Percentiles rank a stretch among this genome's conserved stretches.
Conservation (phyloP, 2,113 vertebrate genomes). For the Forbesichthys agassizii region DNA sequence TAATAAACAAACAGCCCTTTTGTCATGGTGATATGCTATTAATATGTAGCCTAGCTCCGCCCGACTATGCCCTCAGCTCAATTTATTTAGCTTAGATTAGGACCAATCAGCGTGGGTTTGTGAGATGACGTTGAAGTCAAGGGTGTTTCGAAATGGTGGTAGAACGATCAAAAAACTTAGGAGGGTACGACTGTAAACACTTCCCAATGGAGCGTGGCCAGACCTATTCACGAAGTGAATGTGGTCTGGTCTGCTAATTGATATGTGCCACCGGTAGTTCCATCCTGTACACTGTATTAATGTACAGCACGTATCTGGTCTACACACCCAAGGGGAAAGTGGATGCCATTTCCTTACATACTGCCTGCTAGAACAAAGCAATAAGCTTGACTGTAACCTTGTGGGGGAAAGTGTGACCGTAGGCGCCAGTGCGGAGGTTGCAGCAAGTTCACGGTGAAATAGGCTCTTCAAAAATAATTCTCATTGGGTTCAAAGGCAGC, state of each 20-base stretch:
- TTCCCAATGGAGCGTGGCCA: no score
- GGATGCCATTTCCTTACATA: slow-evolving; percentile 22
- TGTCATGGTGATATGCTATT: not conserved
- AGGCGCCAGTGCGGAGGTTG: slow-evolving; percentile 12
- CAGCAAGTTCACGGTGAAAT: slow-evolving; percentile 21
- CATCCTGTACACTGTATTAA: slow-evolving; percentile 22
- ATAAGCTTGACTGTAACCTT: slow-evolving; percentile 36
- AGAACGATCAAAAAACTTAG: no score
- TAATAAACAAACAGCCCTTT: not conserved
- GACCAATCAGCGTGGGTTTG: no score
- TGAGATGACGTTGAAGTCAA: no score
- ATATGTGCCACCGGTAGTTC: not conserved
- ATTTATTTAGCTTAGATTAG: no score
- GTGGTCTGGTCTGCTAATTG: no score
- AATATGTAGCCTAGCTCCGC: not conserved
- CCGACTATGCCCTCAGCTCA: no score
- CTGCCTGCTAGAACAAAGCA: slow-evolving; percentile 34
- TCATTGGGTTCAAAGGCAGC: slow-evolving; percentile 24
- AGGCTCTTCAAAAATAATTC: slow-evolving; percentile 26
- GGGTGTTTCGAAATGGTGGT: no score
- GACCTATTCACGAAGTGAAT: no score
- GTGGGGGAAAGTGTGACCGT: slow-evolving; percentile 10
- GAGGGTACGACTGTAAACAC: no score
- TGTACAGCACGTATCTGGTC: not conserved
- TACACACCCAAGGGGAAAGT: slow-evolving; percentile 23